A percentile compares a stretch with the other conserved stretches of the same genome.
These are phyloP conservation scores for Gastrophysa polygoni DNA, from an alignment of 2,888 invertebrate species.

Conservation along the genomic window DNA sequence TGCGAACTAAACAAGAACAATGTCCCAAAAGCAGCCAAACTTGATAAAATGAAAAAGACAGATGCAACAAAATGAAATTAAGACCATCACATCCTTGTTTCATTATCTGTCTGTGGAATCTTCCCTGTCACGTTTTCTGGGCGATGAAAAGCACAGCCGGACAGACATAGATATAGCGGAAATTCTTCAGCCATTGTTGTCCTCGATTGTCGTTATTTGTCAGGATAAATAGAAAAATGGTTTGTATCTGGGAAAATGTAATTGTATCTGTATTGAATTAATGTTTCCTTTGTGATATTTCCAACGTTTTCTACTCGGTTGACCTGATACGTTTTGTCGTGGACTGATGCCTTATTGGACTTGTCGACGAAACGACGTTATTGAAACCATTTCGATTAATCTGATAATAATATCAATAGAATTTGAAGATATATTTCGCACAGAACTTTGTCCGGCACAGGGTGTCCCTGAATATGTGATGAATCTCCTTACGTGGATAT, in stretches of 20 bases:
- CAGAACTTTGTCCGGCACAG: too few species aligned
- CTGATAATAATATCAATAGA: too few species aligned
- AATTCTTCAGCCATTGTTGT: slow-evolving; percentile 33
- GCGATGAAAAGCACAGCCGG: slow-evolving; percentile 11
- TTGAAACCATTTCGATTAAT: not conserved
- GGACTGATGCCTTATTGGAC: not conserved
- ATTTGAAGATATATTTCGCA: too few species aligned
- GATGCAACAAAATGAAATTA: slow-evolving; percentile 6
- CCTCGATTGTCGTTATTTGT: slow-evolving; percentile 43
- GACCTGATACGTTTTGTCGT: not conserved
- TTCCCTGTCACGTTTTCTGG: slow-evolving; percentile 14
- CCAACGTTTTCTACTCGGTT: not conserved
- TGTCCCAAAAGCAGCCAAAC: not conserved
- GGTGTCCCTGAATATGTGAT: too few species aligned
- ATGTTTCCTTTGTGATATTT: slow-evolving; percentile 23
- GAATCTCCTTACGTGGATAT: too few species aligned
- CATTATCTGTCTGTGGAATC: slow-evolving; percentile 9
- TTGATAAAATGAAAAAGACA: not conserved
- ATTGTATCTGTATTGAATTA: slow-evolving; percentile 40
- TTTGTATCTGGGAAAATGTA: slow-evolving; percentile 42
- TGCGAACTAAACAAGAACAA: not conserved
- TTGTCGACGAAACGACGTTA: not conserved
- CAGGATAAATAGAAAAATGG: slow-evolving; percentile 45
- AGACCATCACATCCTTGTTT: not conserved
- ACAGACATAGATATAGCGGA: slow-evolving; percentile 22